Conservation (phyloP, 1,140 invertebrate species). For the Drosophila kohkoa region DNA sequence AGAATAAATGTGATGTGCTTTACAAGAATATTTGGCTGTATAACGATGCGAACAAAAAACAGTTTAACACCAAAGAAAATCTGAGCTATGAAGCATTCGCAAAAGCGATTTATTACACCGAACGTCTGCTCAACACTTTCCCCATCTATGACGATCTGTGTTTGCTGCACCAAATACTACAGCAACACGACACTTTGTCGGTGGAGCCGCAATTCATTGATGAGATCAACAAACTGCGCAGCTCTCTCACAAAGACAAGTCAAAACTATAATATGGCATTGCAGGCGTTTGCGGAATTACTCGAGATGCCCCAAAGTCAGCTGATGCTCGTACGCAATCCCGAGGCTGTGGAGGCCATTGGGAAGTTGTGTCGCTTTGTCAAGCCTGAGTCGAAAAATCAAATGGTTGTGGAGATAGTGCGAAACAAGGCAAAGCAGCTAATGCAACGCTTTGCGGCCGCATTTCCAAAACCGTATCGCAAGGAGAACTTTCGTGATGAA, state of each 20-base stretch:
- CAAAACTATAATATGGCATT: conserved; percentile 25
- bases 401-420: not conserved
- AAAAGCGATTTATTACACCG: conserved; percentile 27
- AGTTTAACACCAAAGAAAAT: conserved; percentile 19
- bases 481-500: conserved; percentile 31
- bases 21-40: conserved; percentile 50
- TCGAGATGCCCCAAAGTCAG: conserved; percentile 28
- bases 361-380: conserved; percentile 28
- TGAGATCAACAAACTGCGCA: conserved; percentile 26
- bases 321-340: conserved; percentile 41
- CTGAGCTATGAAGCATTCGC: conserved; percentile 19
- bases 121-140: not conserved
- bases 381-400: not conserved
- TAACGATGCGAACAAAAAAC: conserved; percentile 7
- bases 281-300: conserved; percentile 29
- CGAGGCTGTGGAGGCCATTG: conserved; percentile 33
- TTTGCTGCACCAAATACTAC: conserved; percentile 11
- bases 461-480: conserved; percentile 8
- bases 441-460: conserved; percentile 9
- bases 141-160: not conserved
- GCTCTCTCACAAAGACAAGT: not conserved
- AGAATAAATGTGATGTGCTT: not conserved
- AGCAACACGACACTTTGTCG: not conserved
- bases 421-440: conserved; percentile 5
- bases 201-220: conserved; percentile 32